Percentiles rank a stretch among this genome's conserved stretches.
phyloP scores from a whole-genome alignment of 2,888 invertebrate genomes.

The Drosophila hamatofila region DNA sequence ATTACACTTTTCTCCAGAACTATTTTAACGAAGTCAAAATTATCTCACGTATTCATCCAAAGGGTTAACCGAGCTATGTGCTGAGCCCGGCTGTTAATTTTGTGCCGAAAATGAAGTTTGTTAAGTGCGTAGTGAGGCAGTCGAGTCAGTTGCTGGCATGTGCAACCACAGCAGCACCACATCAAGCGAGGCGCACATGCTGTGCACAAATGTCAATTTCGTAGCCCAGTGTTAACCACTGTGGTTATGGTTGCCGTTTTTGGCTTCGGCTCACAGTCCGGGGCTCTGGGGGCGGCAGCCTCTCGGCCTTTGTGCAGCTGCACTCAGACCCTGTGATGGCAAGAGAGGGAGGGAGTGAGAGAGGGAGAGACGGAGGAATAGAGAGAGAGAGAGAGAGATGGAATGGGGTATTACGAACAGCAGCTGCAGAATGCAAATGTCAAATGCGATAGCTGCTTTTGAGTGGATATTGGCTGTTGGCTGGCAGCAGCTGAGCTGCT shows the following conservation, averaged over 20 bases:
- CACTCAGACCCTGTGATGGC: no score
- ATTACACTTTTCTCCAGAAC: neutral
- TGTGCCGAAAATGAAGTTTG: conserved; percentile 1
- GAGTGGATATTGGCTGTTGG: conserved; percentile 17
- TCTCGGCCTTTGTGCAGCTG: neutral
- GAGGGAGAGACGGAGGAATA: no score
- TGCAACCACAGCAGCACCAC: conserved; percentile 7
- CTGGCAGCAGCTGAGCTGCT: neutral
- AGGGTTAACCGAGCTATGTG: neutral
- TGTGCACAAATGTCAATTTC: conserved; percentile 15
- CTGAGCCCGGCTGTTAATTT: neutral
- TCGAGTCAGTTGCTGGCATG: neutral
- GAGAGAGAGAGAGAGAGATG: neutral
- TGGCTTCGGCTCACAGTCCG: neutral
- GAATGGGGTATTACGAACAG: neutral
- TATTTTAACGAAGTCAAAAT: neutral
- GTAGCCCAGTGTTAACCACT: conserved; percentile 7
- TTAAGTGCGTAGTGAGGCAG: neutral
- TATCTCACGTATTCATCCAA: neutral
- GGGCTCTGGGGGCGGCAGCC: neutral
- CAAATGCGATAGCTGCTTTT: conserved; percentile 37
- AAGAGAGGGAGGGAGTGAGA: neutral
- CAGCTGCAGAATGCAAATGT: conserved; percentile 49
- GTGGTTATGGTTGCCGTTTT: conserved; percentile 16
- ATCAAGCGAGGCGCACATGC: conserved; percentile 10